Evolutionary conservation across 2,113 vertebrate species (phyloP).

Genomic region (Indri indri): DNA sequence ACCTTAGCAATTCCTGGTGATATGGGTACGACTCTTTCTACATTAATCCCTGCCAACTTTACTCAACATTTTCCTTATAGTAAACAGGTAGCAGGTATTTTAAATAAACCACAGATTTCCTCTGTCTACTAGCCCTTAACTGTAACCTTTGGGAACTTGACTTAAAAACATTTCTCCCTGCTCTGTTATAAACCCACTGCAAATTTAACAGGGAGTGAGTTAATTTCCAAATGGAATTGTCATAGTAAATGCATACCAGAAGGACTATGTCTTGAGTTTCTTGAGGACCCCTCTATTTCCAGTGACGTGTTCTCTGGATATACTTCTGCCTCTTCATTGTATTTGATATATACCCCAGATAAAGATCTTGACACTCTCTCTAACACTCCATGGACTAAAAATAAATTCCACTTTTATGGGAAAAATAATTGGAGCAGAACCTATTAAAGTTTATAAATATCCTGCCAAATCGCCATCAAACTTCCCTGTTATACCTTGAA

Average conservation of each 20-base stretch:
- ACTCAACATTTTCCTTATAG: background rate
- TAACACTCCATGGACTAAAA: background rate
- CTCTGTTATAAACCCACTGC: background rate
- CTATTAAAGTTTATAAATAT: background rate
- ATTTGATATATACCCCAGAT: background rate
- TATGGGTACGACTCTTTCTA: background rate
- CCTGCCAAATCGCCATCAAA: background rate
- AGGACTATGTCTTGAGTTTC: background rate
- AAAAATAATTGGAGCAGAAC: background rate
- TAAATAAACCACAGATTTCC: background rate
- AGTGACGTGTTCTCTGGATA: background rate
- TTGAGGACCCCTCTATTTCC: background rate
- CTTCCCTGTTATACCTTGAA: background rate
- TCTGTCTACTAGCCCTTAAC: background rate
- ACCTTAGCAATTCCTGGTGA: background rate
- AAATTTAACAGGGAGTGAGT: background rate
- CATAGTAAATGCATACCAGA: background rate
- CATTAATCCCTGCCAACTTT: background rate
- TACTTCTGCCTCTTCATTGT: background rate
- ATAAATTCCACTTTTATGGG: background rate
- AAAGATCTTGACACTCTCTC: background rate
- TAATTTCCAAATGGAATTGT: background rate
- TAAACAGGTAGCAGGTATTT: background rate
- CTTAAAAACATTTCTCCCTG: background rate
- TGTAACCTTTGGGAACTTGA: background rate